Conservation (phyloP, 2,888 invertebrate genomes). For the Zhengitettix transpicula region DNA sequence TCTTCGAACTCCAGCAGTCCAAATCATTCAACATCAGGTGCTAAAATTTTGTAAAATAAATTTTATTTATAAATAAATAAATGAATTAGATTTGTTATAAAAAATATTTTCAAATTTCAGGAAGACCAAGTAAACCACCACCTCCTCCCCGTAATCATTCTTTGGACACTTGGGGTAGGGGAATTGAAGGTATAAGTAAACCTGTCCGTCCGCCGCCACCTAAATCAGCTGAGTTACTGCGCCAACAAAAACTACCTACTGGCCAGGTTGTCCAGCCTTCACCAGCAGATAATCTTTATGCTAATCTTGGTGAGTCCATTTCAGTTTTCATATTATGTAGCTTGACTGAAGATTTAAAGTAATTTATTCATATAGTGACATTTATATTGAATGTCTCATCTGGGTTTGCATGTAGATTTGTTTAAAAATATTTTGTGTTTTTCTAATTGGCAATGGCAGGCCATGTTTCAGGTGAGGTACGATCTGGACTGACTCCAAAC, state of each 20-base stretch:
- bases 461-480: slow-evolving; percentile 50
- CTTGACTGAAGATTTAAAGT: too few species aligned
- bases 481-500: slow-evolving; percentile 62
- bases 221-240: slow-evolving; percentile 23
- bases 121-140: slow-evolving; percentile 47
- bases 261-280: slow-evolving; percentile 7
- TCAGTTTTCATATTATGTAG: not conserved
- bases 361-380: too few species aligned
- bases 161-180: slow-evolving; percentile 29
- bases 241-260: slow-evolving; percentile 5
- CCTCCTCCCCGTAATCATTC: slow-evolving; percentile 58
- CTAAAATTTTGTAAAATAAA: not conserved
- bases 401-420: too few species aligned
- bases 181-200: slow-evolving; percentile 29
- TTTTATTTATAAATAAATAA: too few species aligned
- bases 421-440: not conserved
- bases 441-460: slow-evolving; percentile 6
- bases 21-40: not conserved
- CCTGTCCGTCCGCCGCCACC: slow-evolving; percentile 59
- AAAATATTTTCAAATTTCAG: slow-evolving; percentile 15
- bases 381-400: too few species aligned
- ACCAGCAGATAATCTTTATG: slow-evolving; percentile 16
- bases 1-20: slow-evolving; percentile 3
- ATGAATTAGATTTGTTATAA: too few species aligned
- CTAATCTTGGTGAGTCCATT: slow-evolving; percentile 17